Evolutionary conservation across 2,113 vertebrate species (phyloP), one percentile per base, ranked within the genome.

Genomic region (Lathamus discolor): DNA sequence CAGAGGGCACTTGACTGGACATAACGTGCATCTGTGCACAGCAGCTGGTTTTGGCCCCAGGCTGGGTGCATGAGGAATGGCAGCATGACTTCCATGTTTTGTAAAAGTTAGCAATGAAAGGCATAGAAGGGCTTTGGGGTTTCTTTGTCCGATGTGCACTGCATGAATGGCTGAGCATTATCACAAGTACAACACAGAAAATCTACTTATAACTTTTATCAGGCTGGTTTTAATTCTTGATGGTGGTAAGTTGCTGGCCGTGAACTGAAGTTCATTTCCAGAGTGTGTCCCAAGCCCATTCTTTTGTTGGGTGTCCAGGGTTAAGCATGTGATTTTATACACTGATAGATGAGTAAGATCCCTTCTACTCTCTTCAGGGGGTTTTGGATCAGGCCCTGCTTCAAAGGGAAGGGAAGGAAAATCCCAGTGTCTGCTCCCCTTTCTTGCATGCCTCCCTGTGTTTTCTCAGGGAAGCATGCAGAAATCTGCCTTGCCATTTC

Each of bases 361-460:
- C 15, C 18, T 77, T 84, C 48, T 72, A 28, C 66, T 55, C 55
- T 17, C 35, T 75, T 51, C 4, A 4, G 25, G 1, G 17, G 25
- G 2, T 1, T 1, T 11, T 82, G 23, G 51, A 62, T 33, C 64
- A 43, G 35, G 39, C 59, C 15, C 70, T 64, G 68, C 20, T 43
- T 86, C 2, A 2, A 20, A 55, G 57, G 9, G 24, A 77, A 76
- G 12, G 41, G 15, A 83, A 44, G n/a, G 15, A 79, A 44, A 76
- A 85, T 46, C 75, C 37, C 1, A 1, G 20, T 51, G 11, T 76
- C 41, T 49, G 72, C 55, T 83, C 19, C 23, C 22, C 31, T 24
- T 86, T 43, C 61, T 18, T 67, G 41, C 39, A 51, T 0, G 1
- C 37, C 14, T 74, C 49, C n/a, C 39, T 79, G 59, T 0, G 0